Percentiles rank a stretch among this genome's conserved stretches.
Conservation (phyloP, 2,888 invertebrate genomes). For the Cancer borealis region DNA sequence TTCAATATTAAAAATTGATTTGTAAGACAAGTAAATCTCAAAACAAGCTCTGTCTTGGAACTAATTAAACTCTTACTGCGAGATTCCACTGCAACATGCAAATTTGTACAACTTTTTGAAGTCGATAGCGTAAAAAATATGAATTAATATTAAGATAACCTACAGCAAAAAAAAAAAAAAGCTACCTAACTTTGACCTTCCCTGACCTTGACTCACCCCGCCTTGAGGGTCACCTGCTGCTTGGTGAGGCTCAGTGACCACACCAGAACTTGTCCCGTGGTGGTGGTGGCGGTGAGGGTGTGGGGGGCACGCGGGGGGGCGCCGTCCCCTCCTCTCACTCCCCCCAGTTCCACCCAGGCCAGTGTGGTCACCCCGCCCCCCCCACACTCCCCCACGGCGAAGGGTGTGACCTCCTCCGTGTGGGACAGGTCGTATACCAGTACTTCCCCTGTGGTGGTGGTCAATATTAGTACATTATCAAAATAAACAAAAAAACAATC, state of each 20-base stretch:
- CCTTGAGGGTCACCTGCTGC: constrained; percentile 62
- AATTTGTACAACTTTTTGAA: no score
- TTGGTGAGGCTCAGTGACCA: constrained; percentile 70
- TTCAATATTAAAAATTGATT: no score
- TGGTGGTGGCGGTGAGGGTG: constrained; percentile 68
- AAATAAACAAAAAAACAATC: no score
- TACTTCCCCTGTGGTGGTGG: constrained; percentile 70
- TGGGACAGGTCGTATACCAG: constrained; percentile 72
- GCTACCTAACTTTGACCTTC: background rate
- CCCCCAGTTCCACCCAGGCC: constrained; percentile 57
- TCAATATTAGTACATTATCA: background rate
- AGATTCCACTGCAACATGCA: no score
- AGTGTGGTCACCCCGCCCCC: constrained; percentile 71
- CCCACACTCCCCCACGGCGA: constrained; percentile 64
- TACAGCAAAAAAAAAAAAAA: background rate
- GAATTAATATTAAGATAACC: no score
- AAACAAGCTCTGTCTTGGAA: no score
- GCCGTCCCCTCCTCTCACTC: background rate
- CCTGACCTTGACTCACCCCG: constrained; percentile 66
- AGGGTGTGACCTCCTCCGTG: constrained; percentile 68
- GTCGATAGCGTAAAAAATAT: no score
- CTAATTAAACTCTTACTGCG: no score
- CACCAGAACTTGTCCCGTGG: constrained; percentile 66
- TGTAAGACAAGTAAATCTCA: no score
- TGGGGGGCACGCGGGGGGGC: constrained; percentile 22